Base-by-base conservation (phyloP, 2,113 vertebrate genomes). In the Osmerus mordax region DNA sequence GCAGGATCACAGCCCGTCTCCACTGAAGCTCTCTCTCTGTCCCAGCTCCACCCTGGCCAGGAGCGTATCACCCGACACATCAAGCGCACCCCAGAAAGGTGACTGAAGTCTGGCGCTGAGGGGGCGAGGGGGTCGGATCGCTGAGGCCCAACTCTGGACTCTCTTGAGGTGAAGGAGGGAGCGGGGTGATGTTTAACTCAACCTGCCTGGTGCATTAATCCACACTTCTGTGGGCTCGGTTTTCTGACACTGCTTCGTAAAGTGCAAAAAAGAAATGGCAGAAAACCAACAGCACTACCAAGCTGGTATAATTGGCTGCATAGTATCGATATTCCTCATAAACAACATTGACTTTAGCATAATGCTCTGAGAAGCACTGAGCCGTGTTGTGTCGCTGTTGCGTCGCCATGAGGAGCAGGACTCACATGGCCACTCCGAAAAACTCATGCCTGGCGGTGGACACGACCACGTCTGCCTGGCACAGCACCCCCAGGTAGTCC, bases 391-490 rank as follows among this genome's bases (percentile, higher is more conserved):
- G 7, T 41, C 36, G 36, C 8, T 41, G 36, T 41, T 47, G 41
- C 7, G 41, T 47, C 9, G 41, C 9, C 41, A 36, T 18, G 55
- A 61, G 5, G 81, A 86, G 83, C 84, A 76, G 54, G 76, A 95
- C 96, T 96, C 91, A 97, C 97, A 98, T 94, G 66, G 97, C 95
- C 69, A 97, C 95, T 12, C 97, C 97, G 77, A 97, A 99, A 93
- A 99, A 98, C 90, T 99, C 95, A 8, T 98, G 97, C 75, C 92
- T 95, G 86, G 96, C 94, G 63, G 96, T 98, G 62, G 97, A 98
- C 89, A 98, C 69, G 76, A 96, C 96, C 77, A 99, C 95, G 78
- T 99, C 97, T 13, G 97, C 96, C 75, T 86, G 69, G 82, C 94
- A 94, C 74, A 99, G 90, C 12, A 90, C 92, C 77, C 59, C 84